Conservation (phyloP, 2,797 vertebrate species). For the Bovichtus diacanthus region DNA sequence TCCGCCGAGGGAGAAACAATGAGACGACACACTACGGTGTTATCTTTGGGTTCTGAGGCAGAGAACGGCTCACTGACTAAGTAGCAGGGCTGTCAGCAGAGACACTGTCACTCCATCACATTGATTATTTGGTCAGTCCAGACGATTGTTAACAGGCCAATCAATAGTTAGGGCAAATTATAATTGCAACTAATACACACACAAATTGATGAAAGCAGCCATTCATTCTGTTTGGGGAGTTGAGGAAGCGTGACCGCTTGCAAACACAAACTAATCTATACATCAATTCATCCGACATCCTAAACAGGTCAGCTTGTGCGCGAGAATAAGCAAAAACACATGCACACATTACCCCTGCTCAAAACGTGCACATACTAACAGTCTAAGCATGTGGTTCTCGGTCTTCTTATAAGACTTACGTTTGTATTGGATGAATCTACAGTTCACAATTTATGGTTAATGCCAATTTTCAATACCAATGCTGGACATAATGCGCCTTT, state of each 20-base stretch:
- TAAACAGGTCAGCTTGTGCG: conserved; percentile 50
- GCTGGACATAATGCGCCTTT: not conserved
- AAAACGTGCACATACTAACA: conserved; percentile 11
- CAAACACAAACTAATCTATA: conserved; percentile 35
- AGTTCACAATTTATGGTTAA: not conserved
- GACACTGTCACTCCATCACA: conserved; percentile 60
- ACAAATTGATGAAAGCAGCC: conserved; percentile 34
- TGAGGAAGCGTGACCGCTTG: conserved; percentile 29
- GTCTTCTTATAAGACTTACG: not conserved
- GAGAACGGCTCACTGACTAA: conserved; percentile 37
- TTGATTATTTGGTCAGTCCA: conserved; percentile 62
- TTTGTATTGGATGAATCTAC: not conserved
- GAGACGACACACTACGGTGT: not conserved
- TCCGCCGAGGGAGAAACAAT: not conserved
- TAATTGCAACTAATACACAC: conserved; percentile 45
- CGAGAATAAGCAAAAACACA: not conserved
- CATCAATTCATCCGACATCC: conserved; percentile 12
- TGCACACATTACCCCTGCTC: not conserved
- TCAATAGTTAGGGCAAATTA: conserved; percentile 56
- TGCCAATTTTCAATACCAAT: not conserved
- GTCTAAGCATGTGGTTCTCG: not conserved
- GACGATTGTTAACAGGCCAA: conserved; percentile 67
- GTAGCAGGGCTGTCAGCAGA: conserved; percentile 31
- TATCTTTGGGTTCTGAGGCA: not conserved
- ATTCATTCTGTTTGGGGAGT: conserved; percentile 14